Percentiles rank a stretch among this genome's conserved stretches.
Evolutionary conservation across 2,113 vertebrate species (phyloP).

Genomic region (Elephantulus edwardii): DNA sequence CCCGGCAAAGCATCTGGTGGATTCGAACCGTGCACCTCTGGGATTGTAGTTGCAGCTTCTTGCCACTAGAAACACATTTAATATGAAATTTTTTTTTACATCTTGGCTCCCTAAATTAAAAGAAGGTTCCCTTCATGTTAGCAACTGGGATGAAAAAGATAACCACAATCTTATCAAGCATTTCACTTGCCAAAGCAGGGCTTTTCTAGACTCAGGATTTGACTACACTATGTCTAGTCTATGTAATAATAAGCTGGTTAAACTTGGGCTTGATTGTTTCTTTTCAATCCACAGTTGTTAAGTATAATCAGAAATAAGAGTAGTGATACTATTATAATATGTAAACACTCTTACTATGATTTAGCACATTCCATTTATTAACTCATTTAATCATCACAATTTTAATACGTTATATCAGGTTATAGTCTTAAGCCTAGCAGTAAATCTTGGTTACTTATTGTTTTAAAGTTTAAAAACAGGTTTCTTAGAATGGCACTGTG

Average conservation of each 20-base stretch:
- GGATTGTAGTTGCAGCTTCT: no score
- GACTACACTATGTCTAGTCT: neutral
- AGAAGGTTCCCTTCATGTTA: neutral
- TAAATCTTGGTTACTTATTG: constrained; percentile 9
- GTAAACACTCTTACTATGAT: neutral
- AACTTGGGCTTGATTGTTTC: constrained; percentile 37
- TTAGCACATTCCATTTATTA: constrained; percentile 31
- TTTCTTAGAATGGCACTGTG: constrained; percentile 26
- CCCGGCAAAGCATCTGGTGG: no score
- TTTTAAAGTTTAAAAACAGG: constrained; percentile 48
- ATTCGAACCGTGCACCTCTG: no score
- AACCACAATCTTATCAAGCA: neutral
- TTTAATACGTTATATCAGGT: constrained; percentile 11
- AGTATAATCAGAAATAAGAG: neutral
- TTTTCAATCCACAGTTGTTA: constrained; percentile 8
- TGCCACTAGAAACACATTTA: no score
- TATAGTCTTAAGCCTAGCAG: constrained; percentile 4
- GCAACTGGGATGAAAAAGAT: neutral
- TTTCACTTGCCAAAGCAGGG: neutral
- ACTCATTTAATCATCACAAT: constrained; percentile 33
- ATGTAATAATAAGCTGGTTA: neutral
- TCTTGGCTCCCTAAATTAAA: neutral
- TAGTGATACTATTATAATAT: neutral
- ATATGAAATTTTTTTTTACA: neutral
- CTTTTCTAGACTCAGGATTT: neutral